Base-by-base conservation (phyloP, 2,113 vertebrate genomes). In the Rhinoderma darwinii region DNA sequence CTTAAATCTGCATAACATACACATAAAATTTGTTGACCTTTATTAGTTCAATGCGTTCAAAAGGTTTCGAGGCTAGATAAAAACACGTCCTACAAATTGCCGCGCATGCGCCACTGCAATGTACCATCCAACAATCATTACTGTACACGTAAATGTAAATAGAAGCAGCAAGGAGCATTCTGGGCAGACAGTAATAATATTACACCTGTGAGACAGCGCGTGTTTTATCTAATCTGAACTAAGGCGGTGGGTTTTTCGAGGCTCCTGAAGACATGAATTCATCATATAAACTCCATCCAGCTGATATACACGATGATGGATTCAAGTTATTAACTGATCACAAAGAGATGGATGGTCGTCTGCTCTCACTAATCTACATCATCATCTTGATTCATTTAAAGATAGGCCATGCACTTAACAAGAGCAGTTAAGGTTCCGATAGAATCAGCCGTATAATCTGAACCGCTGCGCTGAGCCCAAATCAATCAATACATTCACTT, bases 321-420 rank as follows among this genome's bases (percentile, higher is more conserved):
- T 99, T 97, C 96, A 96, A 98, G 97, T 99, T 99, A 99, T 99
- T 99, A 99, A 97, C 96, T 86, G 95, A 97, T 98, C 97, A 97
- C 94, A 97, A 95, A 91, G 96, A 99, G 97, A 99, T 97, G 97
- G 97, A 99, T 99, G 97, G 94, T 84, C 90, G 92, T 88, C 94
- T 95, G 96, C 95, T 97, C 92, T 94, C 94, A 95, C 96, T 97
- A 97, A 99, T 99, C 97, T 98, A 97, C 96, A 96, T 98, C 97
- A 98, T 98, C 97, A 99, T 98, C 97, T 96, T 97, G 97, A 99
- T 99, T 96, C 96, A 98, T 96, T 98, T 98, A 98, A 96, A 97
- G 97, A 99, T 99, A 98, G 89, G 92, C 92, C 92, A 91, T 91
- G 90, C 90, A 95, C 97, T 99, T 87, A 98, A 99, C 97, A 97